Base-by-base conservation (phyloP, 2,888 invertebrate species). In the Volucella inanis region DNA sequence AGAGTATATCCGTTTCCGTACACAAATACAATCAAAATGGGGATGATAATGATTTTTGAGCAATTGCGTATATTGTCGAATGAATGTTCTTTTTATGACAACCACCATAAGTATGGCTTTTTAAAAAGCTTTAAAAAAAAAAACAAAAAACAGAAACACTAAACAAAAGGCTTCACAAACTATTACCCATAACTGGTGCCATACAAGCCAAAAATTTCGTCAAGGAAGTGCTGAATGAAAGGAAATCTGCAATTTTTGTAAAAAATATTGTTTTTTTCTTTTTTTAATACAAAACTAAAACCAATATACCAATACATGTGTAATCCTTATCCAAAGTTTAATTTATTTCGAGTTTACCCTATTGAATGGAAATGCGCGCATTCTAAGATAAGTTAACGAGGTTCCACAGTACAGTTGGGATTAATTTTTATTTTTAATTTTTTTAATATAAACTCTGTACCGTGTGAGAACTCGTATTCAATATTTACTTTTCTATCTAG, bases 131-230 rank as follows among this genome's bases (percentile, higher is more conserved):
- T 54, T 22, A 2, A 2, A 18, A 18, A 22, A 22, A 18, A 18
- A 22, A 22, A 22, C 1, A 2, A 2, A 22, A 22, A 22, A 22
- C 18, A 22, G 18, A 22, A 31, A 31, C 31, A 31, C 31, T 31
- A 31, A 31, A 31, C 6, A 18, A 43, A 41, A 55, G 68, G 72
- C 76, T 43, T 54, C 72, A 68, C 70, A 62, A 38, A 62, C 70
- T 62, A 88, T 91, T 91, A 92, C 92, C 92, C 90, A 92, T 91
- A 52, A 91, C 92, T 88, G 92, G 92, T 88, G 92, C 92, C 90
- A 91, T 90, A 88, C 90, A 91, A 88, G 90, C 90, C 88, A 92
- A 88, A 88, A 92, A 90, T 81, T 91, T 89, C 87, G 90, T 90
- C 89, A 91, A 88, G 68, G 90, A 89, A 72, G 91, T 89, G 83